Evolutionary conservation across 2,888 invertebrate genomes (phyloP), one percentile per base, ranked within the genome.

Genomic region (Drosophila bunnanda): DNA sequence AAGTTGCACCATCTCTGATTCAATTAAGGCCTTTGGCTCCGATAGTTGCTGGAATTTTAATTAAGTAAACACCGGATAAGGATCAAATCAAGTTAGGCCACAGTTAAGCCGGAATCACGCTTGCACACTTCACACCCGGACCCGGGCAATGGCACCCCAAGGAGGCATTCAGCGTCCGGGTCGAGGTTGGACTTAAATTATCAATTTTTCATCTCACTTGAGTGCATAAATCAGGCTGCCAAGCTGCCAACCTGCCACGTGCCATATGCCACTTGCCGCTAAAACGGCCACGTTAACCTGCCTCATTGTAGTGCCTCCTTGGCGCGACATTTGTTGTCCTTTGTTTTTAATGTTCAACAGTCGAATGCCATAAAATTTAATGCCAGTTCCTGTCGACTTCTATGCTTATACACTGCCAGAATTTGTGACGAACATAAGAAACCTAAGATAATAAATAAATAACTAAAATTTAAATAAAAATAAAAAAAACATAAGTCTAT

Each of bases 311-410:
- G 50, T 48, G 15, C 6, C 17, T 32, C 9, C 12, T 34, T 22
- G 58, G 34, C 46, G 72, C 67, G 72, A 76, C 79, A 84, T 79
- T 80, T 79, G 77, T 68, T 55, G 81, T 77, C 88, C 75, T 82
- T 88, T 88, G 82, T 82, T 82, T 85, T 82, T 69, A 85, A 76
- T 65, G 83, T 72, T 82, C 56, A 65, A 76, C 79, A 77, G 82
- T 70, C 77, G 67, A 82, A 75, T 67, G 84, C 88, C 79, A 87
- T 82, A 80, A 87, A 87, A 78, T 87, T 77, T 82, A 88, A 86
- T 83, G 80, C 69, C 70, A 43, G 12, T 30, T 65, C 53, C 41
- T 34, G 17, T 25, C 28, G 41, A 36, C 39, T 39, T 34, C 38
- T 36, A 52, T 22, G 46, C 12, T 2, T 22, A 17, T 15, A 13